These are phyloP conservation scores for Pterostichus niger DNA, from an alignment of 2,888 invertebrate genomes.

Conservation along the genomic window DNA sequence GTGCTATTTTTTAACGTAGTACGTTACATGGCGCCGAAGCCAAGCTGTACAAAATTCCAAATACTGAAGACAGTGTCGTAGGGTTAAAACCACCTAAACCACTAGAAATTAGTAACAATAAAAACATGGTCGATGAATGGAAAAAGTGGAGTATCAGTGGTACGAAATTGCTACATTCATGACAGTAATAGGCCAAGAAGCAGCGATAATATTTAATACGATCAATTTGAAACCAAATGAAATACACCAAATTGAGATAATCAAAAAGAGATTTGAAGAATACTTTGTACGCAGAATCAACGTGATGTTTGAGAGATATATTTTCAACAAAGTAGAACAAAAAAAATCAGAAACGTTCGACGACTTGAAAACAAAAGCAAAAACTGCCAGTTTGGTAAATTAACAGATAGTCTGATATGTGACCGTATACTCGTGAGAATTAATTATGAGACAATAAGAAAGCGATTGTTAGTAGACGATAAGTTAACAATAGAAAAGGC, in stretches of 20 bases:
- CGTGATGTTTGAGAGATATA: background rate
- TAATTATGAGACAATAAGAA: background rate
- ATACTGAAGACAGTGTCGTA: too few relatives aligned
- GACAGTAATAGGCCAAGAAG: background rate
- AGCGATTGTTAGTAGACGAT: background rate
- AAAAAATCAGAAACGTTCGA: background rate
- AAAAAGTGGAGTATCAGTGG: too few relatives aligned
- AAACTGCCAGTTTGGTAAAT: background rate
- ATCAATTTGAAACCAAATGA: background rate
- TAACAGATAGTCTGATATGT: conserved; percentile 3
- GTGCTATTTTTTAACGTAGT: too few relatives aligned
- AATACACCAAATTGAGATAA: background rate
- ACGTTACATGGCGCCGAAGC: too few relatives aligned
- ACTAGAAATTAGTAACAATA: too few relatives aligned
- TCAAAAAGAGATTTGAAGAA: background rate
- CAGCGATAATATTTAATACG: background rate
- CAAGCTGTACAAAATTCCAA: too few relatives aligned
- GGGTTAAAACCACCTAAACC: too few relatives aligned
- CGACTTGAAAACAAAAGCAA: background rate
- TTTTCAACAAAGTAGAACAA: background rate
- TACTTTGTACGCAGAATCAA: background rate
- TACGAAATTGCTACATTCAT: too few relatives aligned
- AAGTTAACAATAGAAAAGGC: too few relatives aligned
- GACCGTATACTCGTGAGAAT: background rate
- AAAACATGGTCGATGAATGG: too few relatives aligned